Conservation (phyloP, 2,888 invertebrate species). For the Azorinus chamasolen region DNA sequence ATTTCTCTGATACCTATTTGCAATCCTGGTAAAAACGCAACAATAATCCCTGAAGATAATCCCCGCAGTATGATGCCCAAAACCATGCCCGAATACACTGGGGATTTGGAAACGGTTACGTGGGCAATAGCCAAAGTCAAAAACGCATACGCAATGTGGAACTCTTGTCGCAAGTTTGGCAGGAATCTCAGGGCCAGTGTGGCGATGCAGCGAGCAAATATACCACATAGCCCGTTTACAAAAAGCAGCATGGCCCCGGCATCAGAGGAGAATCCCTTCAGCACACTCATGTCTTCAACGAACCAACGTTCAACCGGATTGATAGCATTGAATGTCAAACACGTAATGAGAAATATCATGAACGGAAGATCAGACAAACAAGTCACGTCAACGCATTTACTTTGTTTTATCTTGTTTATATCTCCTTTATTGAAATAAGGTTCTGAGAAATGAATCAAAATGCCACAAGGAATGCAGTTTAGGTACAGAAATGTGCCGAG, state of each 20-base stretch:
- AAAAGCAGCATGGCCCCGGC: conserved; percentile 32
- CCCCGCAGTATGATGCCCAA: conserved; percentile 39
- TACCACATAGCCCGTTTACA: conserved; percentile 44
- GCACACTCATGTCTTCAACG: conserved; percentile 33
- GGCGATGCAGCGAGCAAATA: conserved; percentile 25
- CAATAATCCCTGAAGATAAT: conserved; percentile 19
- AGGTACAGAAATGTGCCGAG: conserved; percentile 23
- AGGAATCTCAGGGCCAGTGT: conserved; percentile 17
- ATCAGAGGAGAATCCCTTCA: conserved; percentile 29
- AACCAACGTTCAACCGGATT: conserved; percentile 52
- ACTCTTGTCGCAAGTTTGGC: conserved; percentile 22
- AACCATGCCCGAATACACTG: conserved; percentile 31
- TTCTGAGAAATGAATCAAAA: conserved; percentile 12
- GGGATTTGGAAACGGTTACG: conserved; percentile 7
- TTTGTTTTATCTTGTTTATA: too few species aligned
- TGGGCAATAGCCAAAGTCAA: conserved; percentile 32
- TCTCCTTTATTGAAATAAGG: too few species aligned
- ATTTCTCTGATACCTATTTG: conserved; percentile 38
- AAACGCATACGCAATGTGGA: conserved; percentile 17
- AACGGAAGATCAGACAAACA: too few species aligned
- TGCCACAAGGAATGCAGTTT: conserved; percentile 45
- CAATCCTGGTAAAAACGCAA: conserved; percentile 27
- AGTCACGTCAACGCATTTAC: too few species aligned
- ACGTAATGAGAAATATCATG: too few species aligned
- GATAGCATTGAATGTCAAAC: background rate